These are phyloP conservation scores for Peribatodes rhomboidaria DNA, from an alignment of 2,888 invertebrate species.

Conservation along the genomic window DNA sequence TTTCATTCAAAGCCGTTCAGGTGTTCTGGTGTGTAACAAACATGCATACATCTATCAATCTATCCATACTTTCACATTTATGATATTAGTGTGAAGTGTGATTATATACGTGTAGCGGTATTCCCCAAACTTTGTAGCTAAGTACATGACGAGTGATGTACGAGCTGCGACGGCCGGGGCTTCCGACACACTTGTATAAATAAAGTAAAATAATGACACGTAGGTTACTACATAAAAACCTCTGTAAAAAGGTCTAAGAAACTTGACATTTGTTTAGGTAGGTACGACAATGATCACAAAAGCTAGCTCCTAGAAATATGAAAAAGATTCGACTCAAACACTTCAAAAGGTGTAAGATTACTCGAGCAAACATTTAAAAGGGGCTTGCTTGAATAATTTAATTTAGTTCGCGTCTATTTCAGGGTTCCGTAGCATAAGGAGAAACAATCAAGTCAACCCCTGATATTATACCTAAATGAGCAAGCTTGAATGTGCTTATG, in stretches of 20 bases:
- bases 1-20: too few species aligned
- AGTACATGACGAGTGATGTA: too few species aligned
- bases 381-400: constrained; percentile 30
- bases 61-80: too few species aligned
- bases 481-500: too few species aligned
- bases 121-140: too few species aligned
- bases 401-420: constrained; percentile 12
- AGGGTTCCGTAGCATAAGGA: background rate
- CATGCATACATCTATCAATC: too few species aligned
- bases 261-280: background rate
- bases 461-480: too few species aligned
- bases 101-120: too few species aligned
- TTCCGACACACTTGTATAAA: too few species aligned
- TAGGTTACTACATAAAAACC: background rate
- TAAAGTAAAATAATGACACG: background rate
- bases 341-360: constrained; percentile 30
- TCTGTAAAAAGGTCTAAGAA: background rate
- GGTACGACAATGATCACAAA: constrained; percentile 2
- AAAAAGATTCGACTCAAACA: constrained; percentile 16
- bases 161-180: too few species aligned
- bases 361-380: constrained; percentile 28
- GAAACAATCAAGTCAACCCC: background rate
- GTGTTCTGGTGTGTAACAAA: too few species aligned
- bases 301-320: background rate
- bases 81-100: too few species aligned